Evolutionary conservation across 2,113 vertebrate genomes (phyloP).

Genomic region (Aplodontia rufa): DNA sequence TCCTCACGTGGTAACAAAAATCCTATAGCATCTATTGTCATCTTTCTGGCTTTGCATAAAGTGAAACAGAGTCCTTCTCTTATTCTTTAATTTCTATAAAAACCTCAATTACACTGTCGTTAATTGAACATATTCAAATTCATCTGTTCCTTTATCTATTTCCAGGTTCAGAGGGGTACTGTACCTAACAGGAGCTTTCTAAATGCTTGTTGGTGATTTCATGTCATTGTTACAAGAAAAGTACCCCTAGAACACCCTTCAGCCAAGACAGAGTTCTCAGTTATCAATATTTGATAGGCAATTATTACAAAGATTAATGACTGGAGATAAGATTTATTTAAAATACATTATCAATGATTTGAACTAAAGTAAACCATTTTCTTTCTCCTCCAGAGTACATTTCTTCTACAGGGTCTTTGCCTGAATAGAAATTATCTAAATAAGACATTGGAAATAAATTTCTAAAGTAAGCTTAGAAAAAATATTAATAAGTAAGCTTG

Average conservation of each 20-base stretch:
- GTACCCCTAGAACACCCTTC: background rate
- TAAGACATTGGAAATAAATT: background rate
- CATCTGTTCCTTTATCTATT: background rate
- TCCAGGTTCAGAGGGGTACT: background rate
- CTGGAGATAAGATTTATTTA: background rate
- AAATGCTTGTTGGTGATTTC: background rate
- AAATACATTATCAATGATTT: background rate
- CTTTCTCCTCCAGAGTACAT: background rate
- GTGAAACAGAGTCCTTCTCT: background rate
- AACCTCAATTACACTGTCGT: background rate
- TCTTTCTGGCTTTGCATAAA: background rate
- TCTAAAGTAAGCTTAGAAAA: conserved; percentile 32
- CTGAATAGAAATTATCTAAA: conserved; percentile 37
- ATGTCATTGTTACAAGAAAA: background rate
- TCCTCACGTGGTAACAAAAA: background rate
- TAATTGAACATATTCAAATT: background rate
- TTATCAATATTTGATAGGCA: conserved; percentile 1
- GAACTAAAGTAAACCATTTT: background rate
- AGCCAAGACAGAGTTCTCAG: background rate
- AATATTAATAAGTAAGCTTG: conserved; percentile 13
- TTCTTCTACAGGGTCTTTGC: background rate
- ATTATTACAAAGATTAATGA: background rate
- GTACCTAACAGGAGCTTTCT: background rate
- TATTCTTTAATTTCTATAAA: background rate
- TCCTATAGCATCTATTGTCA: background rate